A percentile compares a stretch with the other conserved stretches of the same genome.
Evolutionary conservation across 2,113 vertebrate genomes (phyloP).

Genomic region (Cyprinus carpio): DNA sequence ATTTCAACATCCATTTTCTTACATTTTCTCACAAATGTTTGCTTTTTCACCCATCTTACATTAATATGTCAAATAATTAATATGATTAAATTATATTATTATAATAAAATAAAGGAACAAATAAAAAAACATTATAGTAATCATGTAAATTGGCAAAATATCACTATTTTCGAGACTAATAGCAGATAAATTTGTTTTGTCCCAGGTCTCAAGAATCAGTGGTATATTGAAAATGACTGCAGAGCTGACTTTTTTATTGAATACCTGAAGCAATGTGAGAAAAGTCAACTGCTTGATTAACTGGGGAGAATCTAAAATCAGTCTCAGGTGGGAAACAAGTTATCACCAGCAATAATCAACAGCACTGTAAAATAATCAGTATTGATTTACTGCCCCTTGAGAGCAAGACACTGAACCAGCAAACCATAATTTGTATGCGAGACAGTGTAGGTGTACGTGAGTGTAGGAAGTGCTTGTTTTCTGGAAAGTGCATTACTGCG

Average conservation of each 20-base stretch:
- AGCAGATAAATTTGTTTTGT: background rate
- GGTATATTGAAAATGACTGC: background rate
- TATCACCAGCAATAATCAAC: conserved; percentile 33
- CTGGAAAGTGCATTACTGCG: background rate
- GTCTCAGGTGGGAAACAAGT: conserved; percentile 16
- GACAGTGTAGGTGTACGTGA: conserved; percentile 22
- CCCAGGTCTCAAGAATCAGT: background rate
- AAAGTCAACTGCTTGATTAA: conserved; percentile 24
- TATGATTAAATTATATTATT: background rate
- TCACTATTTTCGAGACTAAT: background rate
- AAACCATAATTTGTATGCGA: conserved; percentile 34
- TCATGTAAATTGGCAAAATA: background rate
- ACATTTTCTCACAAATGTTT: background rate
- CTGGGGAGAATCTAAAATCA: conserved; percentile 14
- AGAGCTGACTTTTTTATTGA: conserved; percentile 1
- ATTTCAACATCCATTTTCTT: background rate
- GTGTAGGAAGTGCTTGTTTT: conserved; percentile 8
- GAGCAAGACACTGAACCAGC: conserved; percentile 18
- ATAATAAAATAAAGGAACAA: background rate
- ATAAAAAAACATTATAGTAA: background rate
- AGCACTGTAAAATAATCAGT: conserved; percentile 32
- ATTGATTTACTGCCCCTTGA: conserved; percentile 19
- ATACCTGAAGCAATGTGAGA: background rate
- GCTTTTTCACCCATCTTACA: background rate
- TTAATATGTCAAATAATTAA: background rate